Percentiles rank a stretch among this genome's conserved stretches.
Evolutionary conservation across 2,113 vertebrate species (phyloP).

Genomic region (Sterrhoptilus dennistouni): DNA sequence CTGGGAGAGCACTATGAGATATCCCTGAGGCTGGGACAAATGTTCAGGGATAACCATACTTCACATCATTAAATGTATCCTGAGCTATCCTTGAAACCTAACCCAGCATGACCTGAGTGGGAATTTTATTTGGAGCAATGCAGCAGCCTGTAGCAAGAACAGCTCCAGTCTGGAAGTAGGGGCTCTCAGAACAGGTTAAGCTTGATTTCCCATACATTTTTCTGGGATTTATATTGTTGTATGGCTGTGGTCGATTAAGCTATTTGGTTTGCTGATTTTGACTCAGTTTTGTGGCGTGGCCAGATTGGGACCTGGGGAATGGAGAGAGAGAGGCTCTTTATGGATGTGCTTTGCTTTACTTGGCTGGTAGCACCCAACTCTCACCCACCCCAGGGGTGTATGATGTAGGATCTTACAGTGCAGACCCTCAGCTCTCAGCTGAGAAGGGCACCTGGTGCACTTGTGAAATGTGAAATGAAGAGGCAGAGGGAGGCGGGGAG

Average conservation of each 20-base stretch:
- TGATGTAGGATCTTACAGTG: not conserved
- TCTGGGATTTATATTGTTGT: not conserved
- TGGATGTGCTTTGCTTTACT: not conserved
- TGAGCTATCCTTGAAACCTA: not conserved
- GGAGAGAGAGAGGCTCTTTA: not conserved
- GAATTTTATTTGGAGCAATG: not conserved
- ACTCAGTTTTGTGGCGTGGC: not conserved
- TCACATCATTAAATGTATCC: not conserved
- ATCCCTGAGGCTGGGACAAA: not conserved
- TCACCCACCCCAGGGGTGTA: not conserved
- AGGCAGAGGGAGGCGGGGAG: not conserved
- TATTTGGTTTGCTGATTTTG: not conserved
- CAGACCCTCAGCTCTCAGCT: not conserved
- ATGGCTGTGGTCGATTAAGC: not conserved
- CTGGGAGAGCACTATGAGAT: not conserved
- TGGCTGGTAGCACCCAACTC: not conserved
- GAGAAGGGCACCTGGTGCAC: fast-evolving
- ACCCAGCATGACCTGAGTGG: not conserved
- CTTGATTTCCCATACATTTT: not conserved
- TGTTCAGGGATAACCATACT: not conserved
- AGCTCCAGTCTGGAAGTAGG: not conserved
- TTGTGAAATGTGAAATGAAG: not conserved
- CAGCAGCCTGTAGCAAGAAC: not conserved
- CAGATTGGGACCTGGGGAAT: not conserved
- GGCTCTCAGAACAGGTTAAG: not conserved